These are phyloP conservation scores for Oreotrochilus melanogaster DNA, from an alignment of 2,113 vertebrate genomes.

Conservation along the genomic window DNA sequence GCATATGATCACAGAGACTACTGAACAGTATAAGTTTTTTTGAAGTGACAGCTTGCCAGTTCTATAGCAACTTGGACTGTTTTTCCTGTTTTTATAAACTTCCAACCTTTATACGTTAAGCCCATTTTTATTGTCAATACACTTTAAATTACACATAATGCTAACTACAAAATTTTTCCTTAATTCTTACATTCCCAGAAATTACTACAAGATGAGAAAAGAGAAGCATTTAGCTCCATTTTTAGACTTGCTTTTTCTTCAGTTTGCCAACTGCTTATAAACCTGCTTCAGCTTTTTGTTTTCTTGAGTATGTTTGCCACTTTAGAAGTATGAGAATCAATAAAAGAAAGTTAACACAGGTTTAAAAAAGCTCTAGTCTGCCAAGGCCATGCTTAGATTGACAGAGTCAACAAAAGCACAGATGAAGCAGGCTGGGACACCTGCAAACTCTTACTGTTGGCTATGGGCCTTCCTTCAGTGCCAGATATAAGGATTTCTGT, in stretches of 20 bases:
- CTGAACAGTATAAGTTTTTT: slow-evolving; percentile 76
- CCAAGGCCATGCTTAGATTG: slow-evolving; percentile 35
- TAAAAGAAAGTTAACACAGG: slow-evolving; percentile 45
- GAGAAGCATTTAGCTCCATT: slow-evolving; percentile 1
- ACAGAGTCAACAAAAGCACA: slow-evolving; percentile 55
- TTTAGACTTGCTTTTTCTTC: slow-evolving; percentile 13
- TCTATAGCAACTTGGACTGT: slow-evolving; percentile 75
- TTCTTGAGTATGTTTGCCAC: slow-evolving; percentile 26
- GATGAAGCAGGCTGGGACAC: slow-evolving; percentile 40
- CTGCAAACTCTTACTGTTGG: slow-evolving; percentile 38
- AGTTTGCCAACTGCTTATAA: slow-evolving; percentile 2
- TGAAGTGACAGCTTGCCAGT: slow-evolving; percentile 72
- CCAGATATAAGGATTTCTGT: background rate
- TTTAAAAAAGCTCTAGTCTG: slow-evolving; percentile 40
- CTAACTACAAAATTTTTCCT: slow-evolving; percentile 53
- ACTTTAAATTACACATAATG: slow-evolving; percentile 70
- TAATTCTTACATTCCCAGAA: slow-evolving; percentile 68
- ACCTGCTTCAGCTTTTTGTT: slow-evolving; percentile 5
- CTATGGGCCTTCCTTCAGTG: background rate
- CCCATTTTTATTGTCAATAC: slow-evolving; percentile 74
- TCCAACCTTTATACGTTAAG: slow-evolving; percentile 75
- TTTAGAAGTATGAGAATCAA: slow-evolving; percentile 50
- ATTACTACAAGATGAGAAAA: slow-evolving; percentile 51
- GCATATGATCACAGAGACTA: slow-evolving; percentile 61
- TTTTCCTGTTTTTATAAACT: slow-evolving; percentile 79